Evolutionary conservation across 2,797 vertebrate species (phyloP), one percentile per base, ranked within the genome.

Genomic region (Centropyge bicolor): DNA sequence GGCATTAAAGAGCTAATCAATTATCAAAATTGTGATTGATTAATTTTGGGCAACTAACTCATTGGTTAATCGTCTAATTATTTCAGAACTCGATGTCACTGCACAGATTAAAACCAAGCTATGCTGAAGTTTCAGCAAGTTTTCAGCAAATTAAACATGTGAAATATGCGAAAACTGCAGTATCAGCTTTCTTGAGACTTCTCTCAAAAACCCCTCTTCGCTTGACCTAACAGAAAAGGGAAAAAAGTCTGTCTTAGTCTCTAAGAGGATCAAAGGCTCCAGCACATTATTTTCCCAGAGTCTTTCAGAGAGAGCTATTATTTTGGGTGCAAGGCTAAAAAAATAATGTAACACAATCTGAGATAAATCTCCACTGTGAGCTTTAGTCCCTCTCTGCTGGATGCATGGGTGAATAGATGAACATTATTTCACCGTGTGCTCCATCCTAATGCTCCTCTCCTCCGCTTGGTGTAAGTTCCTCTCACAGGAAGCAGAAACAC

Each of bases 351-450:
- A 46, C 31, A 62, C 27, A 59, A 59, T 78, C 74, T 74, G 35
- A 82, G 81, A 54, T 68, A 46, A 83, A 84, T 62, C 69, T 59
- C 65, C 36, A 45, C 43, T 63, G 24, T 48, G 70, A 79, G 69
- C 51, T 40, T 40, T 43, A 83, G 57, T 62, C 43, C 36, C 20
- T 67, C 63, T 59, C 68, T 71, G 74, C 35, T 67, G 63, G 52
- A 72, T 57, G 63, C 48, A 71, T 60, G 61, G 48, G 69, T 48
- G 72, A 48, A 77, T 1, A 65, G 73, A 76, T 69, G 66, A 78
- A 75, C 48, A 82, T 81, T 60, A 79, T 74, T 75, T 73, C 52
- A 60, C 24, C 0, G 20, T 74, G 52, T 35, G 55, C 72, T 65
- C 59, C n/a, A 36, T 80, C 38, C 36, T 60, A 61, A 69, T 56